A percentile compares a stretch with the other conserved stretches of the same genome.
Evolutionary conservation across 2,113 vertebrate genomes (phyloP).

Genomic region (Catagonus wagneri): DNA sequence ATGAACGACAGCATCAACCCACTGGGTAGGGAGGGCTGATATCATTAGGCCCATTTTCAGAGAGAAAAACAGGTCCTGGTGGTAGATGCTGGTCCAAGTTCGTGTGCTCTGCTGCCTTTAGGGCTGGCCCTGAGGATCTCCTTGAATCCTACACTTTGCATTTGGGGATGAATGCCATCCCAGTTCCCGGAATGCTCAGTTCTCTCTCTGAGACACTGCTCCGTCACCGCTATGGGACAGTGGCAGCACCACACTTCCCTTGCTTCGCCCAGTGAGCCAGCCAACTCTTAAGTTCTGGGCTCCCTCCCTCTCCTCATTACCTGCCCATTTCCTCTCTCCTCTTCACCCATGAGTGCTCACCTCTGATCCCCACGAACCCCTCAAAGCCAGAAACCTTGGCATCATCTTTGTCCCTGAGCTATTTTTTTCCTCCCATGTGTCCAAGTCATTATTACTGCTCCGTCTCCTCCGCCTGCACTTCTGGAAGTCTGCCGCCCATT

Average conservation of each 20-base stretch:
- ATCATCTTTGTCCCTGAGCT: conserved; percentile 76
- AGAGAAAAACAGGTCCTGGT: conserved; percentile 23
- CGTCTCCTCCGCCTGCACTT: conserved; percentile 74
- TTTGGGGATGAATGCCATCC: neutral
- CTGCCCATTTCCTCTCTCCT: conserved; percentile 11
- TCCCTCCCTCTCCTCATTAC: neutral
- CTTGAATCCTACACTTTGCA: neutral
- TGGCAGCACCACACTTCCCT: neutral
- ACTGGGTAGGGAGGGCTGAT: neutral
- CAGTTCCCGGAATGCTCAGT: neutral
- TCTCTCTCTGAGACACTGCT: neutral
- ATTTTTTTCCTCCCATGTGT: conserved; percentile 81
- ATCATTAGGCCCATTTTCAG: conserved; percentile 36
- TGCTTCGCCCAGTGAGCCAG: neutral
- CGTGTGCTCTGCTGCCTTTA: neutral
- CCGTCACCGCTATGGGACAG: neutral
- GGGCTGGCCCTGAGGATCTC: neutral
- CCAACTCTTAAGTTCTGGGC: neutral
- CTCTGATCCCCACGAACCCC: conserved; percentile 25
- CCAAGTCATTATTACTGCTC: conserved; percentile 80
- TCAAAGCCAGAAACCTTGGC: conserved; percentile 76
- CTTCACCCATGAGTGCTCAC: conserved; percentile 43
- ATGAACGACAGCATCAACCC: neutral
- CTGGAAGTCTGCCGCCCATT: conserved; percentile 81
- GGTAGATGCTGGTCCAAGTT: neutral